phyloP scores from a whole-genome alignment of 1,140 invertebrate genomes.

The Formica selysi region DNA sequence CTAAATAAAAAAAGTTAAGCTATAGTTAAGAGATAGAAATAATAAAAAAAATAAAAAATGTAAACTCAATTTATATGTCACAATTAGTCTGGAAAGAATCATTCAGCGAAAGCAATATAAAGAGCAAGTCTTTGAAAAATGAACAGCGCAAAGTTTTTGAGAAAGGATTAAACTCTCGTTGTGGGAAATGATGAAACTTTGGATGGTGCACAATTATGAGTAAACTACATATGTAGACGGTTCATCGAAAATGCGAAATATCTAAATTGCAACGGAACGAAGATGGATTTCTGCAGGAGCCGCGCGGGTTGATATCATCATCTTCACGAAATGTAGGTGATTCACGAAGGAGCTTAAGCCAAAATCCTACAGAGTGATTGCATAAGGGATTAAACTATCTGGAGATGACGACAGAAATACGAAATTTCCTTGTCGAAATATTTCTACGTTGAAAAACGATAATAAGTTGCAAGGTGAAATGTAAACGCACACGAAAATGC shows the following conservation, averaged over 20 bases:
- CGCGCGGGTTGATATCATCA: neutral
- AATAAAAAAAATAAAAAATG: conserved; percentile 24
- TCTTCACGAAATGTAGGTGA: neutral
- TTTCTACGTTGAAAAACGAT: neutral
- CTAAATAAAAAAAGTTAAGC: neutral
- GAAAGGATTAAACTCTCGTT: conserved; percentile 24
- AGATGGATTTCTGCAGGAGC: neutral
- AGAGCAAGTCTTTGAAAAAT: neutral
- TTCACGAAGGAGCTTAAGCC: neutral
- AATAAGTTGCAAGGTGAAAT: neutral
- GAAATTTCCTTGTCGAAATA: neutral
- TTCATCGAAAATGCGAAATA: conserved; percentile 31
- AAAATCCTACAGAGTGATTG: conserved; percentile 6
- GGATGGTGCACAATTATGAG: neutral
- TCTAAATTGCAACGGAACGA: conserved; percentile 6
- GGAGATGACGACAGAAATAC: neutral
- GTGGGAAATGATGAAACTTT: conserved; percentile 21
- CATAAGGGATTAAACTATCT: conserved; percentile 22
- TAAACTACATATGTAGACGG: neutral
- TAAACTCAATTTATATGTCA: conserved; percentile 3
- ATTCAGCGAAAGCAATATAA: neutral
- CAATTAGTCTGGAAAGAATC: conserved; percentile 19
- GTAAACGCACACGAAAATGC: neutral
- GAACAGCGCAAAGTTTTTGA: conserved; percentile 24
- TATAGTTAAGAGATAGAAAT: neutral